A percentile compares a stretch with the other conserved stretches of the same genome.
These are phyloP conservation scores for Cotesia congregata DNA, from an alignment of 2,888 invertebrate species.

Conservation along the genomic window DNA sequence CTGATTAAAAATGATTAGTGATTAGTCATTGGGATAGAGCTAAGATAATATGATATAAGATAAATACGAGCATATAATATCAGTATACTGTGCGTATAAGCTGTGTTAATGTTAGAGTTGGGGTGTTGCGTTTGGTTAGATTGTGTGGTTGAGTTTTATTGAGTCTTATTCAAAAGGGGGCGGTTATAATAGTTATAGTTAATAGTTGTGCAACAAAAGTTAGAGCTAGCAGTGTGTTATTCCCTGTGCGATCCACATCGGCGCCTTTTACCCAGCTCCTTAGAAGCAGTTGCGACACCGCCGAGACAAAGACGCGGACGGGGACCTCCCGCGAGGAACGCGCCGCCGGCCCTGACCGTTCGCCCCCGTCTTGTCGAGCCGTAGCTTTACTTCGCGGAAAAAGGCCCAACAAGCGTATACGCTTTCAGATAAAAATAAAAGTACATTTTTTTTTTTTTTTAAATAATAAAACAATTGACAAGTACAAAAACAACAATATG, in stretches of 20 bases:
- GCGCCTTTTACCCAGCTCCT: constrained; percentile 47
- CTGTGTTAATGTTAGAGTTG: neutral
- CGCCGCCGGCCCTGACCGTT: constrained; percentile 51
- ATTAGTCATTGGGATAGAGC: neutral
- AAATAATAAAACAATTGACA: constrained; percentile 17
- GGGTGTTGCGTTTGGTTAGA: neutral
- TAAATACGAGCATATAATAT: too few relatives aligned
- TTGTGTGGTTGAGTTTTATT: neutral
- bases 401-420: constrained; percentile 30
- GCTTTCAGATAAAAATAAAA: constrained; percentile 29
- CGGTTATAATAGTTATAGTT: neutral
- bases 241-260: constrained; percentile 48
- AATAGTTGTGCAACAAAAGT: constrained; percentile 18
- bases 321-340: constrained; percentile 51
- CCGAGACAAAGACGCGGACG: constrained; percentile 48
- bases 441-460: neutral
- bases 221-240: constrained; percentile 26
- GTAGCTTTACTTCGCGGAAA: constrained; percentile 22
- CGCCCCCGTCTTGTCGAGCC: constrained; percentile 43
- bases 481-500: constrained; percentile 10
- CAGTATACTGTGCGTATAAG: neutral
- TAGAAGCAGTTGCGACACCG: constrained; percentile 52
- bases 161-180: constrained; percentile 2
- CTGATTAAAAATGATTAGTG: neutral
- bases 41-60: neutral